Conservation (phyloP, 1,140 invertebrate genomes). For the Lepidurus apus region DNA sequence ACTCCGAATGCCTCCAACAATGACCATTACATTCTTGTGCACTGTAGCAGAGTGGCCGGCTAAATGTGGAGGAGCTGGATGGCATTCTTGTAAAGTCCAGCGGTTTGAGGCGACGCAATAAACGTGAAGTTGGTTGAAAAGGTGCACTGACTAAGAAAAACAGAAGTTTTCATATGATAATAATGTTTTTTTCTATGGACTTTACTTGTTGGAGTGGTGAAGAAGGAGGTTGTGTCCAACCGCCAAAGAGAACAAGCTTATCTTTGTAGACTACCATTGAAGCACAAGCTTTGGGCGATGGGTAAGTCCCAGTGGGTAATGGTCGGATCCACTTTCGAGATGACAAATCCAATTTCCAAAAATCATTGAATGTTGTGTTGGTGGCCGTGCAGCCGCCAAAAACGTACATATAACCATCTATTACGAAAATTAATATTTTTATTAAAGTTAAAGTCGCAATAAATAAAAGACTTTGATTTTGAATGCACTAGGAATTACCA, state of each 20-base stretch:
- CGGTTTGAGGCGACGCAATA: slow-evolving; percentile 77
- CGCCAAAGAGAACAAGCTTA: slow-evolving; percentile 83
- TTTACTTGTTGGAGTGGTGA: slow-evolving; percentile 31
- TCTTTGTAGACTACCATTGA: slow-evolving; percentile 81
- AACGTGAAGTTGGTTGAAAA: slow-evolving; percentile 89
- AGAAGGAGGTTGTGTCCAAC: slow-evolving; percentile 69
- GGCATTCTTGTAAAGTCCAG: slow-evolving; percentile 60
- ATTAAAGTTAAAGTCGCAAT: background rate
- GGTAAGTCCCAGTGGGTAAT: slow-evolving; percentile 78
- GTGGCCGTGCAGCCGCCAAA: slow-evolving; percentile 94
- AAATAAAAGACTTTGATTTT: slow-evolving; percentile 22
- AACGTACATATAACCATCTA: slow-evolving; percentile 78
- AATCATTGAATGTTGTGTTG: slow-evolving; percentile 92
- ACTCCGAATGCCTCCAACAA: slow-evolving; percentile 73
- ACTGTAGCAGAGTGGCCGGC: slow-evolving; percentile 88
- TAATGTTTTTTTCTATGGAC: background rate
- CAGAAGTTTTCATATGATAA: background rate
- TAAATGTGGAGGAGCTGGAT: slow-evolving; percentile 66
- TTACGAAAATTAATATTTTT: slow-evolving; percentile 34
- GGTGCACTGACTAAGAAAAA: slow-evolving; percentile 42
- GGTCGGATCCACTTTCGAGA: slow-evolving; percentile 74
- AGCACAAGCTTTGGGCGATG: slow-evolving; percentile 91
- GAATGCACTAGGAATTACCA: slow-evolving; percentile 40
- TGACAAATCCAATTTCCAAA: slow-evolving; percentile 88
- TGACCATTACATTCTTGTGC: slow-evolving; percentile 77